phyloP scores from a whole-genome alignment of 2,888 invertebrate species.

The Zhengitettix transpicula region DNA sequence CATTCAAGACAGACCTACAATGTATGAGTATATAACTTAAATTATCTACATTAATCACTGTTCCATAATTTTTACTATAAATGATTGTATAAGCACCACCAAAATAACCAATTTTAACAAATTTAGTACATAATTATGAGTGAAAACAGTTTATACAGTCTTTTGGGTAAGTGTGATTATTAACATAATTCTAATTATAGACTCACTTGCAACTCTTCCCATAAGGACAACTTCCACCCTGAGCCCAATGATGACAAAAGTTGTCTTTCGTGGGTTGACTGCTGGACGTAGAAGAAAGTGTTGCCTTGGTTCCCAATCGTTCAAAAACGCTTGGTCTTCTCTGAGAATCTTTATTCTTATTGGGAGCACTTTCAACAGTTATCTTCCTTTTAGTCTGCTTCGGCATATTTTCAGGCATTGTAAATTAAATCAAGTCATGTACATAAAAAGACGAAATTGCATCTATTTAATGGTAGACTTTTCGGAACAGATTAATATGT shows the following conservation, averaged over 20 bases:
- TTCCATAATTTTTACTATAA: too few relatives aligned
- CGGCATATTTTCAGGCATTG: slow-evolving; percentile 33
- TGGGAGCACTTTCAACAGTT: slow-evolving; percentile 55
- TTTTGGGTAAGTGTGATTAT: too few relatives aligned
- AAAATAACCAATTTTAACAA: too few relatives aligned
- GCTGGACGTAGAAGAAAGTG: slow-evolving; percentile 24
- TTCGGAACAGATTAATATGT: too few relatives aligned
- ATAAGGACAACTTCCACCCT: slow-evolving; percentile 60
- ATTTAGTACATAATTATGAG: too few relatives aligned
- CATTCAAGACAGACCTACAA: too few relatives aligned
- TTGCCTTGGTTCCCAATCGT: slow-evolving; percentile 59
- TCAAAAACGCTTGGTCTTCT: slow-evolving; percentile 67
- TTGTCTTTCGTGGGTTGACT: slow-evolving; percentile 26
- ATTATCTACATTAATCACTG: too few relatives aligned
- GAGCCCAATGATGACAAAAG: slow-evolving; percentile 60
- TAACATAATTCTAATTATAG: background rate
- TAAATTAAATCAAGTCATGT: background rate
- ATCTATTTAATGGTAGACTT: too few relatives aligned
- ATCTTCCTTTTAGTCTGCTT: slow-evolving; percentile 61
- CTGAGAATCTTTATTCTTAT: slow-evolving; percentile 35
- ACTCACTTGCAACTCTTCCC: slow-evolving; percentile 55
- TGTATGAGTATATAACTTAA: too few relatives aligned
- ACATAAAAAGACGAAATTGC: too few relatives aligned
- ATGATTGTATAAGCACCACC: too few relatives aligned
- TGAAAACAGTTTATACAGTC: too few relatives aligned